Conservation (phyloP, 2,797 vertebrate species). For the Chelon auratus region DNA sequence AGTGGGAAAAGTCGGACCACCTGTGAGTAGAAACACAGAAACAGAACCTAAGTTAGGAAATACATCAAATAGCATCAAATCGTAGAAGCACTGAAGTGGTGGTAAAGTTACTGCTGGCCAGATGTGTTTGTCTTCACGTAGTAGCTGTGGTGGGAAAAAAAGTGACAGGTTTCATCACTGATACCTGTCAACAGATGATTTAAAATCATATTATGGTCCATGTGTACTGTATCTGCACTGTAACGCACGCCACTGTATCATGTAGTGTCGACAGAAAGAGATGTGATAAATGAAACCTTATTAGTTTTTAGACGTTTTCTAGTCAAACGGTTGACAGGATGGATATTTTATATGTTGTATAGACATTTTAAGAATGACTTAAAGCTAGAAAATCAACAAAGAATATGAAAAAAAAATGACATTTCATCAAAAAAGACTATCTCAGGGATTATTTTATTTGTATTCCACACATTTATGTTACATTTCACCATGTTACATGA, state of each 20-base stretch:
- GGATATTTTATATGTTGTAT: not conserved
- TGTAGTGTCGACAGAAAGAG: not conserved
- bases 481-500: not conserved
- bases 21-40: slow-evolving; percentile 88
- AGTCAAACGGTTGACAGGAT: not conserved
- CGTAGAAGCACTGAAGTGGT: not conserved
- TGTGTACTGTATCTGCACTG: too few relatives aligned
- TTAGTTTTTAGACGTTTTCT: not conserved
- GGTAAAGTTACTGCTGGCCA: too few relatives aligned
- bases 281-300: not conserved
- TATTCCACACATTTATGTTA: slow-evolving; percentile 8
- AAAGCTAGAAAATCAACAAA: not conserved
- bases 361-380: not conserved
- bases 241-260: not conserved
- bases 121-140: not conserved
- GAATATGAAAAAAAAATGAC: slow-evolving; percentile 9
- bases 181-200: not conserved
- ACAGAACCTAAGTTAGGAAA: not conserved
- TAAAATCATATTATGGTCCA: not conserved
- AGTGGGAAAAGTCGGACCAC: slow-evolving; percentile 89
- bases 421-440: not conserved
- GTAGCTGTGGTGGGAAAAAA: not conserved
- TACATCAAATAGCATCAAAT: not conserved
- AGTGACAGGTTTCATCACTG: not conserved
- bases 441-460: not conserved